phyloP scores from a whole-genome alignment of 2,113 vertebrate species.

The Scomber scombrus region DNA sequence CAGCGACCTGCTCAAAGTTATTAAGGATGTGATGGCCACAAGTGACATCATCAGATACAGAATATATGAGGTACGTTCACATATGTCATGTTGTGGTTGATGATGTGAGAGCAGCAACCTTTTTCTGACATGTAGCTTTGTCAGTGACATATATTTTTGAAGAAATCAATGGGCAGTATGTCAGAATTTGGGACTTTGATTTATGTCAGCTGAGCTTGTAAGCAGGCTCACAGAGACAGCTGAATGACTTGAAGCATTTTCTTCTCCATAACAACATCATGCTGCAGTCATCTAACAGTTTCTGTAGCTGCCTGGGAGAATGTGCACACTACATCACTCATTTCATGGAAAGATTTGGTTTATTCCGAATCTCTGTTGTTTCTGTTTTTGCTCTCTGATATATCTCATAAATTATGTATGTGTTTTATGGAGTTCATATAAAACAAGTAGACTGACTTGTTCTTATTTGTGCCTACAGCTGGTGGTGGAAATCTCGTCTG shows the following conservation, averaged over 20 bases:
- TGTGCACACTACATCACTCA: not conserved
- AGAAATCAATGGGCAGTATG: not conserved
- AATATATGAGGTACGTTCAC: conserved; percentile 91
- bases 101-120: not conserved
- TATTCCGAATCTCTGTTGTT: not conserved
- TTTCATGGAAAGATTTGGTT: not conserved
- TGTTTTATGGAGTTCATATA: not conserved
- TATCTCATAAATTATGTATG: not conserved
- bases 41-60: conserved; percentile 93
- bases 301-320: not conserved
- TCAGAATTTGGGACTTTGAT: not conserved
- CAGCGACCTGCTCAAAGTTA: conserved; percentile 86
- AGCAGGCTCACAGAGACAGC: too few relatives aligned
- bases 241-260: not conserved
- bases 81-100: not conserved
- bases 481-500: conserved; percentile 89
- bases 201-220: not conserved
- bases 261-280: not conserved
- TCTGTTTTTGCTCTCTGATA: not conserved
- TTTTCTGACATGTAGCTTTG: not conserved
- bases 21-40: conserved; percentile 91
- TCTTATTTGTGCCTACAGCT: conserved; percentile 82
- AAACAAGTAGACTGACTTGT: not conserved
- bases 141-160: not conserved
- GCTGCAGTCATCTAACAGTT: not conserved